Conservation (phyloP, 1,140 invertebrate genomes). For the Aphidius gifuensis region DNA sequence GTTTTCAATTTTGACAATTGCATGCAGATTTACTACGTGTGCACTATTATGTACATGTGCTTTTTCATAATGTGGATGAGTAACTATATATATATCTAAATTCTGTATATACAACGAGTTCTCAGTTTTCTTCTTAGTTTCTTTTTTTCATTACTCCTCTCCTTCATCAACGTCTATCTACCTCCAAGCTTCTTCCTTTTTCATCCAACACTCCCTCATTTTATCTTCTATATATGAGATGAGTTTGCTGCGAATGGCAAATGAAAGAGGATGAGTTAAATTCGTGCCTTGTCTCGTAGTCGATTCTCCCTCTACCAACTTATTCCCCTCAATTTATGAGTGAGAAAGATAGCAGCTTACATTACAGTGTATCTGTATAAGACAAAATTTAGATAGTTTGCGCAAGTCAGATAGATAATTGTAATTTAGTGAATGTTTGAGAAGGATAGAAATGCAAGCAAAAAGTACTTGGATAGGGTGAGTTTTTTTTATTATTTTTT, state of each 20-base stretch:
- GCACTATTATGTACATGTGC: too few species aligned
- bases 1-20: too few species aligned
- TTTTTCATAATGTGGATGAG: slow-evolving; percentile 26
- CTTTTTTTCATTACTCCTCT: slow-evolving; percentile 15
- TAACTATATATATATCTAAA: slow-evolving; percentile 28
- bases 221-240: too few species aligned
- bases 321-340: slow-evolving; percentile 30
- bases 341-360: slow-evolving; percentile 4
- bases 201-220: slow-evolving; percentile 22
- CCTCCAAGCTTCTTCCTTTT: slow-evolving; percentile 22
- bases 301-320: slow-evolving; percentile 26
- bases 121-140: slow-evolving; percentile 21
- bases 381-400: slow-evolving; percentile 1
- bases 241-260: neutral
- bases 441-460: slow-evolving; percentile 17
- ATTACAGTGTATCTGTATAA: neutral
- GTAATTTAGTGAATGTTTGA: slow-evolving; percentile 14
- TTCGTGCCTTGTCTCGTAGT: slow-evolving; percentile 38
- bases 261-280: slow-evolving; percentile 34
- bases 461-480: slow-evolving; percentile 17
- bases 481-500: neutral
- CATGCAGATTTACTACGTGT: too few species aligned
- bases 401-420: neutral
- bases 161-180: slow-evolving; percentile 27
- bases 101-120: neutral